Base-by-base conservation (phyloP, 2,797 vertebrate genomes). In the Pseudochirops cupreus region DNA sequence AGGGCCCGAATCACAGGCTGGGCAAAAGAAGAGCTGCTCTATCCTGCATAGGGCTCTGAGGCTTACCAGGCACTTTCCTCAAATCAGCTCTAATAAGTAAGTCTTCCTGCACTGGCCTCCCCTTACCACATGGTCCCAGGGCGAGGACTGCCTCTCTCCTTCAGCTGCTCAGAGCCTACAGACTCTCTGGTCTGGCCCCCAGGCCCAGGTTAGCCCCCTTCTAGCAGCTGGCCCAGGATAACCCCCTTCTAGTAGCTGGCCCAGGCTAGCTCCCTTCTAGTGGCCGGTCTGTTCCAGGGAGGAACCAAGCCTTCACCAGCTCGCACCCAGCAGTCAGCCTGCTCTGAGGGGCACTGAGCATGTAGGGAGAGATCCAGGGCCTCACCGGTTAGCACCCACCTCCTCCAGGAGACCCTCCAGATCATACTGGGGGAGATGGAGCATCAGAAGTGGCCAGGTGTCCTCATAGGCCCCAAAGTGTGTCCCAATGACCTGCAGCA, bases 401-500 rank as follows among this genome's bases (percentile, higher is more conserved):
- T 99, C 98, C 53, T 95, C 98, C 93, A 99, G 87, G 0, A 99
- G 93, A 55, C 92, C 93, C 92, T 96, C 97, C 96, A 99, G 97
- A 94, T 99, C 98, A 21, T 97, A 87, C 74, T 96, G 11, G 1
- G 99, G 99, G 92, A 99, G 98, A 56, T 99, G 99, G 90, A 56
- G 96, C 97, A 99, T 97, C 92, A 99, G 96, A 31, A 98, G 97
- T 82, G 98, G 95, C 56, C 99, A 98, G 11, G 99, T 98, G 62
- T 98, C 98, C 0, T 98, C 97, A 2, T 97, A 91, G 28, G 99
- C 98, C 98, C 99, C 97, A 0, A 98, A 99, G 54, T 98, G 96
- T 82, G 98, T 97, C 95, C 98, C 96, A 57, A 99, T 98, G 97
- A 99, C 97, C 90, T 99, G 98, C 67, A 99, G 97, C 14, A 99